Evolutionary conservation across 2,888 invertebrate species (phyloP).

Genomic region (Euclidia mi): DNA sequence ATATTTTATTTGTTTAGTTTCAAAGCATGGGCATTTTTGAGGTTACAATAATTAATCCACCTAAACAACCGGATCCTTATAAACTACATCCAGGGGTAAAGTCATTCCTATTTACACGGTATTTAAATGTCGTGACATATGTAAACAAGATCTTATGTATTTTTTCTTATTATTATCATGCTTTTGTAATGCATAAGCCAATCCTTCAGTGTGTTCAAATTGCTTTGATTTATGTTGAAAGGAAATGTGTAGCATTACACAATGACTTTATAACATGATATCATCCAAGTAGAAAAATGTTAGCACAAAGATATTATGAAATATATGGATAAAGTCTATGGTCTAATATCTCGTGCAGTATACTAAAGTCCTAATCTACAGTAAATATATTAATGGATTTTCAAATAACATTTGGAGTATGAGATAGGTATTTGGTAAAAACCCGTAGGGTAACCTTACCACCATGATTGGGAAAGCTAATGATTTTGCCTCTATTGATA

Average conservation of each 20-base stretch:
- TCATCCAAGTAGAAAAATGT: slow-evolving; percentile 50
- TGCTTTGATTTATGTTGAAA: slow-evolving; percentile 33
- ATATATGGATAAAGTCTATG: slow-evolving; percentile 49
- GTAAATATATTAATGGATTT: slow-evolving; percentile 49
- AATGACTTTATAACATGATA: slow-evolving; percentile 33
- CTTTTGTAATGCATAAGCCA: slow-evolving; percentile 36
- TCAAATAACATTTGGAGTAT: slow-evolving; percentile 47
- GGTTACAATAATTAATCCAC: slow-evolving; percentile 59
- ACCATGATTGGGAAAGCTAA: slow-evolving; percentile 72
- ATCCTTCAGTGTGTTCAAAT: slow-evolving; percentile 25
- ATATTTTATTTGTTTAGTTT: slow-evolving; percentile 55
- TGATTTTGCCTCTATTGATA: slow-evolving; percentile 61
- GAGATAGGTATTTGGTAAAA: slow-evolving; percentile 58
- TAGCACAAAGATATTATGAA: slow-evolving; percentile 58
- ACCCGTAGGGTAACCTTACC: slow-evolving; percentile 57
- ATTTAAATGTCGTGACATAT: neutral
- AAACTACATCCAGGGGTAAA: slow-evolving; percentile 16
- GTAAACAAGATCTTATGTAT: slow-evolving; percentile 8
- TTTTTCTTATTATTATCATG: slow-evolving; percentile 42
- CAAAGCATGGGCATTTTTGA: slow-evolving; percentile 71
- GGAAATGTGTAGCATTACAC: slow-evolving; percentile 30
- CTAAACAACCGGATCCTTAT: slow-evolving; percentile 58
- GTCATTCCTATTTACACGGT: slow-evolving; percentile 61
- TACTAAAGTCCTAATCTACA: slow-evolving; percentile 49
- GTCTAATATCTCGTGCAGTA: slow-evolving; percentile 61